A percentile compares a stretch with the other conserved stretches of the same genome.
These are phyloP conservation scores for Drosophila hamatofila DNA, from an alignment of 2,888 invertebrate genomes.

Conservation along the genomic window DNA sequence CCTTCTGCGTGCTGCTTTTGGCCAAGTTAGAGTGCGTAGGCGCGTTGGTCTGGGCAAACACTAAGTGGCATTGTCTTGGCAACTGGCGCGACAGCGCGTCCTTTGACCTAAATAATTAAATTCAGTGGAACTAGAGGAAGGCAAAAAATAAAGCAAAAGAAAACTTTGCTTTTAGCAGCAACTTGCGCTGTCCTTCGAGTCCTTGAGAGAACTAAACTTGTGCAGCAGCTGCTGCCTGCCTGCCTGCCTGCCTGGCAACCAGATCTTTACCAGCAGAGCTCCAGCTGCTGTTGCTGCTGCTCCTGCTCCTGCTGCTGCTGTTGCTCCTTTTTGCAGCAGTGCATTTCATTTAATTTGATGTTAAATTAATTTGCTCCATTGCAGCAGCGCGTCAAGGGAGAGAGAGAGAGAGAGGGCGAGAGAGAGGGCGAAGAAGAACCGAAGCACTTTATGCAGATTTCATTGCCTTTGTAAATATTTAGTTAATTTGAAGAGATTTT, in stretches of 20 bases:
- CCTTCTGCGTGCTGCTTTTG: neutral
- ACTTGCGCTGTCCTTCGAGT: slow-evolving; percentile 41
- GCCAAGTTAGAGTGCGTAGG: slow-evolving; percentile 6
- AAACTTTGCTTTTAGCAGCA: slow-evolving; percentile 65
- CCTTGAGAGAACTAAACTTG: slow-evolving; percentile 40
- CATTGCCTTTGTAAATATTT: slow-evolving; percentile 73
- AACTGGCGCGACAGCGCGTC: slow-evolving; percentile 62
- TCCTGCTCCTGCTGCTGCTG: slow-evolving; percentile 11
- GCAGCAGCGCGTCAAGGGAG: slow-evolving; percentile 25
- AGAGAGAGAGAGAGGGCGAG: neutral
- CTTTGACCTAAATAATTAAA: slow-evolving; percentile 80
- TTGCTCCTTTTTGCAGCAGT: slow-evolving; percentile 39
- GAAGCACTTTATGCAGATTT: slow-evolving; percentile 64
- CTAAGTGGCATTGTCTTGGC: slow-evolving; percentile 70
- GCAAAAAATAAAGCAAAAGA: neutral
- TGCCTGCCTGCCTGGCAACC: slow-evolving; percentile 3
- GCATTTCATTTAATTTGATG: slow-evolving; percentile 75
- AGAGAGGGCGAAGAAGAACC: slow-evolving; percentile 11
- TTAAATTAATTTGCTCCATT: slow-evolving; percentile 74
- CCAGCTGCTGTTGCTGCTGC: neutral
- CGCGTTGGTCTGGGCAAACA: slow-evolving; percentile 22
- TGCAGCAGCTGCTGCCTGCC: slow-evolving; percentile 34
- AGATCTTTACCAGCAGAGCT: neutral
- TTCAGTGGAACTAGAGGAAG: slow-evolving; percentile 51
- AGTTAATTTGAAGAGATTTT: slow-evolving; percentile 66